Base-by-base conservation (phyloP, 2,113 vertebrate species). In the Tachysurus vachellii region DNA sequence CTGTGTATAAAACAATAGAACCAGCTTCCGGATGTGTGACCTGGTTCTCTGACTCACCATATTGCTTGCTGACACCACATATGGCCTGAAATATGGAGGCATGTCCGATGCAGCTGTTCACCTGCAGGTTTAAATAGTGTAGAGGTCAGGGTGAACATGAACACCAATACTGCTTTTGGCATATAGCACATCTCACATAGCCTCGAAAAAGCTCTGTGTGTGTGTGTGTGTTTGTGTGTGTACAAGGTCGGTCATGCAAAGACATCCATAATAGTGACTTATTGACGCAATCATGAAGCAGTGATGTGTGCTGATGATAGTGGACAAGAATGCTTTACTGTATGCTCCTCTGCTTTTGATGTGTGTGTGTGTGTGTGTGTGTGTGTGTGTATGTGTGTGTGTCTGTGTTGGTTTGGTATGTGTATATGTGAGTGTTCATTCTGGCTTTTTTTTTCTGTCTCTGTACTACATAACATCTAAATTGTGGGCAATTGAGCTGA, bases 41-140 rank as follows among this genome's bases (percentile, higher is more conserved):
- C 71, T 57, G n/a, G 23, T 61, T 71, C 80, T 80, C 42, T 21
- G 28, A 80, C 31, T 62, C 50, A 68, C 71, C n/a, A 13, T 23
- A 56, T 83, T 73, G 19, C 57, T 86, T 19, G 31, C 53, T 80
- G 80, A 57, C 64, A 73, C 16, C 26, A 61, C 64, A 80, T 64
- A 68, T 64, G 59, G 36, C 36, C 77, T 66, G 81, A 80, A 17
- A 75, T 47, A 62, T 50, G 44, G n/a, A 31, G 70, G 77, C 4
- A 7, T 54, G 64, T 42, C 53, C 44, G 71, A 79, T 53, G 56
- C 59, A 86, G 86, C 81, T 85, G 64, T 76, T 82, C 79, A 77
- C 80, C 84, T 85, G 70, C 23, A 5, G 81, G 79, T 82, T 71
- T 61, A 26, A 62, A 81, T 56, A 81, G n/a, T 71, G 84, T 70